Base-by-base conservation (phyloP, 64 coral and sea anemone genomes). In the Dendrophyllia cribrosa region DNA sequence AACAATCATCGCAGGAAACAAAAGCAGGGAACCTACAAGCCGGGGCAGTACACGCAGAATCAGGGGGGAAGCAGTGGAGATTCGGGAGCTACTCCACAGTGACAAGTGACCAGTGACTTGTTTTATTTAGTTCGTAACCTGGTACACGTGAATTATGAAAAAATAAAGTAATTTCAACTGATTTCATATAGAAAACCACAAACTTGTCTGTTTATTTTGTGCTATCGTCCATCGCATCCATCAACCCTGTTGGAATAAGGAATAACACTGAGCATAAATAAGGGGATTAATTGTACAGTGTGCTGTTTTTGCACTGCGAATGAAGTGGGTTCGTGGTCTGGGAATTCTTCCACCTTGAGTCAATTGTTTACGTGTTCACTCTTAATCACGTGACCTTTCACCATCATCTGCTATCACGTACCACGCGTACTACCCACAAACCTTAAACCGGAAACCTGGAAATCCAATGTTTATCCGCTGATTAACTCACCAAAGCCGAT, bases 371-470 rank as follows among this genome's bases (percentile, higher is more conserved):
- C 26, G 70, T 72, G 70, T 25, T 72, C 26, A 23, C 26, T 72
- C 25, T 72, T 72, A 15, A 72, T 46, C 70, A 72, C 70, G 70
- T 72, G 70, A 72, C 70, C 26, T 72, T 72, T 72, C 70, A 25
- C 26, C 12, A 72, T 72, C 70, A 72, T 25, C 70, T 72, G 70
- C 70, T 72, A 72, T 72, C 70, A 5, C 70, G 3, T 43, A 25
- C 26, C 25, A 44, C 70, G 26, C 70, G 70, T 72, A 72, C 26
- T 25, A 15, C 70, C 70, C 25, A 72, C 25, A 15, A 72, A 72
- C 25, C 70, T 23, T 43, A 15, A 72, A 72, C 25, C 70, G 70
- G 70, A 47, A 72, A 72, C 26, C 70, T 72, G 70, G 25, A 25
- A 72, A 23, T 72, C 70, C 70, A 23, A 4, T 72, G 70, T 72